phyloP scores from a whole-genome alignment of 2,888 invertebrate species.

The Camponotus fellah region DNA sequence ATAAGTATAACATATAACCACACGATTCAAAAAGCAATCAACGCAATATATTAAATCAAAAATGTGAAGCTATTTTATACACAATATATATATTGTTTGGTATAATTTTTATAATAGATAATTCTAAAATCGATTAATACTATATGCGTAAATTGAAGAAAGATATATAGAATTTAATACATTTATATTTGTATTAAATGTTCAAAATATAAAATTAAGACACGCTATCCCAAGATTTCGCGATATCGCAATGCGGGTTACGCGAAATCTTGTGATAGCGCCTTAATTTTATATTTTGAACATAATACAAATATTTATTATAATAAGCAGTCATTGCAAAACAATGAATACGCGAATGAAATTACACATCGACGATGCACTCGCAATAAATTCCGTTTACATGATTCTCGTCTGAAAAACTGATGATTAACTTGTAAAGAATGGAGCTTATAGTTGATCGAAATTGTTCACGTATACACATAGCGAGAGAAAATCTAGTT shows the following conservation, averaged over 20 bases:
- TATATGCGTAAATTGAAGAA: background rate
- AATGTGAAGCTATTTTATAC: conserved; percentile 3
- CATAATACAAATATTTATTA: conserved; percentile 28
- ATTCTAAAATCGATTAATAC: background rate
- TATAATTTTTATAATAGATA: conserved; percentile 11
- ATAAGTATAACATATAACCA: background rate
- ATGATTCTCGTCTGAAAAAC: background rate
- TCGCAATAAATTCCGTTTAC: background rate
- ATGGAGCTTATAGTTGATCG: background rate
- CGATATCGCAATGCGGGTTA: too few relatives aligned
- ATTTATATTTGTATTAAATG: background rate
- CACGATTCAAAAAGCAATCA: background rate
- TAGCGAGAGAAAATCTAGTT: background rate
- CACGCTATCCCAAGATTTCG: background rate
- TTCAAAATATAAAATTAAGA: background rate
- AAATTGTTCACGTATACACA: background rate
- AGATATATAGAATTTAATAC: background rate
- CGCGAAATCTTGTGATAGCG: background rate
- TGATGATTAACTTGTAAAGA: background rate
- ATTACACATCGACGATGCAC: background rate
- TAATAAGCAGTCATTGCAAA: background rate
- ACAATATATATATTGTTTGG: background rate
- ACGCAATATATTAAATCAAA: background rate
- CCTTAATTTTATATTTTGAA: background rate
- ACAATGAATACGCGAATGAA: background rate